Base-by-base conservation (phyloP, 2,888 invertebrate species). In the Perizoma affinitatum region DNA sequence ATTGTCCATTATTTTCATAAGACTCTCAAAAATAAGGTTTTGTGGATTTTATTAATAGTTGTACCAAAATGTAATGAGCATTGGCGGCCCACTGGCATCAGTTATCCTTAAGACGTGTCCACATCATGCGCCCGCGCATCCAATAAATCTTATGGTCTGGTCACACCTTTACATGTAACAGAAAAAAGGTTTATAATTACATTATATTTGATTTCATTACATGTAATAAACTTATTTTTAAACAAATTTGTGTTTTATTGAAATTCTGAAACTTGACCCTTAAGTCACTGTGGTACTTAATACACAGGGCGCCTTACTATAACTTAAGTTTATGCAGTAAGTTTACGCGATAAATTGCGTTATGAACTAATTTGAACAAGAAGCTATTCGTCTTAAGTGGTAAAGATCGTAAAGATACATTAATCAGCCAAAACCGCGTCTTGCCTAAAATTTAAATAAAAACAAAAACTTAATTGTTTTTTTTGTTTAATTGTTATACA, bases 201-300 rank as follows among this genome's bases (percentile, higher is more conserved):
- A 80, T 88, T 88, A 22, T 22, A 22, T 22, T 88, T 90, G 90
- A 63, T 63, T 91, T 90, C 91, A 90, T 91, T 90, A 90, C 87
- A 88, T 91, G 90, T 90, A 91, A 90, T 91, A 92, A 90, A 91
- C 90, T 89, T 89, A 91, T 92, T 91, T 92, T 90, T 89, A 90
- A 91, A 82, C 86, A 88, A 38, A 69, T 59, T 61, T 77, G 78
- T 59, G 79, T 90, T 89, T 90, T 72, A 78, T 83, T 87, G 70
- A 4, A 10, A 36, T 9, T 5, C 4, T 38, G 8, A 8, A 40
- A 7, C 7, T 6, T 6, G 0, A 40, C 7, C 40, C 40, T 8
- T 4, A n/a, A n/a, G n/a, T n/a, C n/a, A n/a, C 7, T 46, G 5
- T 46, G 6, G 22, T 9, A 11, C 22, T 22, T 22, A 22, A 22